Percentiles rank a stretch among this genome's conserved stretches.
Evolutionary conservation across 1,140 invertebrate species (phyloP).

Genomic region (Delia radicum): DNA sequence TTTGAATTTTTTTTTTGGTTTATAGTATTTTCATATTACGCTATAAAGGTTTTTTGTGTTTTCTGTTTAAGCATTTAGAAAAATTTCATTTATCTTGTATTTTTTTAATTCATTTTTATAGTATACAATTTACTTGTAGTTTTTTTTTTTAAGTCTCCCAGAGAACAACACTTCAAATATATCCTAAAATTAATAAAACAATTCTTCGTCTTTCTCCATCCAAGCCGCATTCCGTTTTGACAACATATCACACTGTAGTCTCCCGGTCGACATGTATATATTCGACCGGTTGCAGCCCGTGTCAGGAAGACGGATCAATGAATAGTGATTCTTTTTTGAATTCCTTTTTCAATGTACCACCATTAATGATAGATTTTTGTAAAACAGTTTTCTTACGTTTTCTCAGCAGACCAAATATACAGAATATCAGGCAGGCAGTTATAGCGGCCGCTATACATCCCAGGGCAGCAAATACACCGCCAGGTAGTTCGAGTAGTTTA

Average conservation of each 20-base stretch:
- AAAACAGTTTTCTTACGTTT: conserved; percentile 61
- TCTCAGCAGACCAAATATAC: conserved; percentile 58
- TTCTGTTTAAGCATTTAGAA: conserved; percentile 22
- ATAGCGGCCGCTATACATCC: conserved; percentile 61
- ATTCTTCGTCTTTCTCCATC: conserved; percentile 7
- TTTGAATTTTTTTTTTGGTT: not conserved
- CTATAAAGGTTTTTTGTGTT: not conserved
- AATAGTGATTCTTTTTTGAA: conserved; percentile 62
- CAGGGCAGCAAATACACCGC: conserved; percentile 59
- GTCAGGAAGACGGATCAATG: conserved; percentile 72
- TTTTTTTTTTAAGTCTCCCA: conserved; percentile 24
- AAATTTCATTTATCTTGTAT: conserved; percentile 12
- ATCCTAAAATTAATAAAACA: conserved; percentile 19
- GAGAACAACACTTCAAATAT: conserved; percentile 24
- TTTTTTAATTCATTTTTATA: not conserved
- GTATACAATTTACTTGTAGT: not conserved
- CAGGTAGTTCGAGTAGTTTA: conserved; percentile 57
- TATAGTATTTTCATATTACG: not conserved
- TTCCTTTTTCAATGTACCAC: conserved; percentile 55
- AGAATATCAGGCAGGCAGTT: conserved; percentile 60
- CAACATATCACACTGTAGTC: conserved; percentile 74
- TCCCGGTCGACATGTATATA: conserved; percentile 86
- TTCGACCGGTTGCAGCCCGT: conserved; percentile 81
- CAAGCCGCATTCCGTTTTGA: not conserved
- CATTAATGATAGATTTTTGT: conserved; percentile 55